Conservation (phyloP, 2,113 vertebrate species). For the human region DNA sequence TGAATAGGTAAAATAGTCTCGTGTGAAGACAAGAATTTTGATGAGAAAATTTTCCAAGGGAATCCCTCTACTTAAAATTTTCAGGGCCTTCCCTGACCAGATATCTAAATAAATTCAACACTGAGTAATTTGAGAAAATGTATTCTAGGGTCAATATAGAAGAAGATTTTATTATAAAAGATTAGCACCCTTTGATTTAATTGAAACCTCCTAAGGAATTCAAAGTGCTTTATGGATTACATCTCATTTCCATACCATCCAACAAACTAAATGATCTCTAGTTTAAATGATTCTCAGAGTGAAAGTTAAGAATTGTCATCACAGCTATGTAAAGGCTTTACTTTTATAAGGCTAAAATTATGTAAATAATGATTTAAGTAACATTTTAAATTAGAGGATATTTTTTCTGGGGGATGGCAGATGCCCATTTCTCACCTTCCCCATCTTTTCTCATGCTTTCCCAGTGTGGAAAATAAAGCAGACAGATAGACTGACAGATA, state of each 20-base stretch:
- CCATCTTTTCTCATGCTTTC: background rate
- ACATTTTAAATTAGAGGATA: background rate
- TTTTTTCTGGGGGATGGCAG: background rate
- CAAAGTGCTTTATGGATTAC: background rate
- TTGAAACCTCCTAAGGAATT: background rate
- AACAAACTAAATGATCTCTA: background rate
- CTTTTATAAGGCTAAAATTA: background rate
- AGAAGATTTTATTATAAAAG: constrained; percentile 15
- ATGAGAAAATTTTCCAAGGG: background rate
- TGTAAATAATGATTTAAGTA: background rate
- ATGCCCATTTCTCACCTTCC: background rate
- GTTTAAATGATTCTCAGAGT: background rate
- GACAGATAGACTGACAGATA: background rate
- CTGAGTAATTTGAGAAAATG: background rate
- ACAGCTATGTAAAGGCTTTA: background rate
- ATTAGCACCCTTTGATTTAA: background rate
- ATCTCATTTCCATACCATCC: background rate
- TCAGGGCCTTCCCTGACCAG: background rate
- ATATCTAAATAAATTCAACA: background rate
- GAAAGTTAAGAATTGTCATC: background rate
- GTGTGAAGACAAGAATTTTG: background rate
- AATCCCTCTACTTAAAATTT: background rate
- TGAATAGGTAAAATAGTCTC: background rate
- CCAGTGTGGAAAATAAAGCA: background rate
- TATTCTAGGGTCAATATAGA: background rate